Evolutionary conservation across 1,140 invertebrate genomes (phyloP).

Genomic region (Trichoplusia ni): DNA sequence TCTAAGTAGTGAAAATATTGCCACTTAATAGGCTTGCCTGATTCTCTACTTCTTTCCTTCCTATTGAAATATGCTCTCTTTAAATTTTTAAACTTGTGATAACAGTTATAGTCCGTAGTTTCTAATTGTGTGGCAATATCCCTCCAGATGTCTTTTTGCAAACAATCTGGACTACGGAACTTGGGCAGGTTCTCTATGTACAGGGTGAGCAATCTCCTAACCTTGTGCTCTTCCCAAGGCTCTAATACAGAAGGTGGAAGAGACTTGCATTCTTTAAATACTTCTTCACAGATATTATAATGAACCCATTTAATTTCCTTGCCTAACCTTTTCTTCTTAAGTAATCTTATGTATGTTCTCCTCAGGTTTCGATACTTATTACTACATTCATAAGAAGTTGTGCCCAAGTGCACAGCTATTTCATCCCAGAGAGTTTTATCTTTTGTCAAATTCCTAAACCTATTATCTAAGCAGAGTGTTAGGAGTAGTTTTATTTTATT

Average conservation of each 20-base stretch:
- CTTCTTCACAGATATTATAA: conserved; percentile 66
- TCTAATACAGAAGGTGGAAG: conserved; percentile 56
- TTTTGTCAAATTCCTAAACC: conserved; percentile 51
- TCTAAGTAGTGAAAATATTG: conserved; percentile 72
- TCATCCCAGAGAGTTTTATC: conserved; percentile 65
- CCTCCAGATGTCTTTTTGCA: conserved; percentile 72
- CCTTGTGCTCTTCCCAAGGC: conserved; percentile 69
- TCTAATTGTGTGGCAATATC: conserved; percentile 63
- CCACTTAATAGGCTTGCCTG: conserved; percentile 68
- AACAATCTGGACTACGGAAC: conserved; percentile 55
- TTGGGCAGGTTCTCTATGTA: conserved; percentile 70
- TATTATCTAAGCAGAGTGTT: conserved; percentile 58
- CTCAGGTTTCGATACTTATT: conserved; percentile 69
- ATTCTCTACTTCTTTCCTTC: conserved; percentile 56
- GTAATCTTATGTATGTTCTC: conserved; percentile 65
- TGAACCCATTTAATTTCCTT: conserved; percentile 74
- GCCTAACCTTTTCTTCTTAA: conserved; percentile 67
- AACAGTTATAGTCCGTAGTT: conserved; percentile 72
- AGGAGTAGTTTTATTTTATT: conserved; percentile 66
- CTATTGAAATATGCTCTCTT: conserved; percentile 76
- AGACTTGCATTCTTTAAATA: conserved; percentile 67
- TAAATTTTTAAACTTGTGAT: conserved; percentile 74
- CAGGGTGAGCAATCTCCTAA: conserved; percentile 55
- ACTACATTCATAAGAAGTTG: conserved; percentile 62
- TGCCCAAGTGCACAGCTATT: conserved; percentile 55